These are phyloP conservation scores for Cataglyphis cursor DNA, from an alignment of 2,888 invertebrate species.

Conservation along the genomic window DNA sequence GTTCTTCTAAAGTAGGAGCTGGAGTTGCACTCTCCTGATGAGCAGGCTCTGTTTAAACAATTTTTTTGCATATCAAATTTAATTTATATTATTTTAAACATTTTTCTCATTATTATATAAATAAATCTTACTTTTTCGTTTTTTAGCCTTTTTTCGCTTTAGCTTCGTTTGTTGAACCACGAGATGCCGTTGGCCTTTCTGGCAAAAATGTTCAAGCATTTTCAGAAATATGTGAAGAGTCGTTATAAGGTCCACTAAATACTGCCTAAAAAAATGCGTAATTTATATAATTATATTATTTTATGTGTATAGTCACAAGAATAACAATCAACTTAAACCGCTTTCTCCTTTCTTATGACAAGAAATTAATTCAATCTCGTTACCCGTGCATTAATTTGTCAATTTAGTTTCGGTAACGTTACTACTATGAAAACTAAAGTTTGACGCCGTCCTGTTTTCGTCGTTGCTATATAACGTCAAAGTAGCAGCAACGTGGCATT, in stretches of 20 bases:
- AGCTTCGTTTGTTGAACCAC: conserved; percentile 91
- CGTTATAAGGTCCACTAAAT: conserved; percentile 95
- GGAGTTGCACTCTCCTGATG: conserved; percentile 67
- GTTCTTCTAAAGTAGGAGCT: conserved; percentile 86
- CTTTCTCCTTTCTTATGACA: conserved; percentile 21
- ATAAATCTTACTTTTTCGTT: conserved; percentile 77
- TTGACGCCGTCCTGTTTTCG: conserved; percentile 71
- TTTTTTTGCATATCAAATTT: not conserved
- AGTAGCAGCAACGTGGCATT: conserved; percentile 60
- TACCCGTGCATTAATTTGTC: conserved; percentile 61
- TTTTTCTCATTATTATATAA: not conserved
- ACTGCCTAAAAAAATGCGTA: conserved; percentile 88
- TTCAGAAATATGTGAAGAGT: conserved; percentile 96
- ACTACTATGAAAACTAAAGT: conserved; percentile 50
- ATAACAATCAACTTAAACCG: conserved; percentile 49
- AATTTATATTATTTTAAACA: not conserved
- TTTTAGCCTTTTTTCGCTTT: conserved; percentile 74
- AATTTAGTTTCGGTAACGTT: conserved; percentile 51
- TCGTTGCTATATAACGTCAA: conserved; percentile 67
- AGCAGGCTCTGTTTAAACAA: conserved; percentile 54
- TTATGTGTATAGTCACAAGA: conserved; percentile 35
- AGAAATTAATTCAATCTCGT: conserved; percentile 54
- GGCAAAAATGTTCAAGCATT: conserved; percentile 91
- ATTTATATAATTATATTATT: conserved; percentile 18
- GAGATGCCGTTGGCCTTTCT: conserved; percentile 87